A percentile compares a stretch with the other conserved stretches of the same genome.
Evolutionary conservation across 2,797 vertebrate species (phyloP).

Genomic region (Mastacembelus armatus): DNA sequence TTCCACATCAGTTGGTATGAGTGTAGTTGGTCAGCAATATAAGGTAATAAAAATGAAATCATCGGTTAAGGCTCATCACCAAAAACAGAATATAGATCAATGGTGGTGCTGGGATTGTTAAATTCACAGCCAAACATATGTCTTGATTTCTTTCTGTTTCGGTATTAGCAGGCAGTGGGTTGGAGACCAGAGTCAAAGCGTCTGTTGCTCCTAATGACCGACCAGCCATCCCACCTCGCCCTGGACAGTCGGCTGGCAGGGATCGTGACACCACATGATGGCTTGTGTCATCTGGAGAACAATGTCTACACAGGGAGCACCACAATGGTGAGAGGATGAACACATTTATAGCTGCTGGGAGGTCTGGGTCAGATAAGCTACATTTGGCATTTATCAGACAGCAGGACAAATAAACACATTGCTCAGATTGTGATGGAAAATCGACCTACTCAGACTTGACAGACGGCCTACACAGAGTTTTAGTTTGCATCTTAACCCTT

Average conservation of each 20-base stretch:
- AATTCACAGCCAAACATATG: neutral
- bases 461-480: too few relatives aligned
- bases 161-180: slow-evolving; percentile 88
- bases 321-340: slow-evolving; percentile 88
- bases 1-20: slow-evolving; percentile 38
- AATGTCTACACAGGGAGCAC: slow-evolving; percentile 91
- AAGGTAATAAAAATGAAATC: slow-evolving; percentile 15
- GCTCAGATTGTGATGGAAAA: neutral
- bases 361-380: neutral
- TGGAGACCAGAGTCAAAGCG: slow-evolving; percentile 95
- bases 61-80: slow-evolving; percentile 2
- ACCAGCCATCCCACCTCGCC: slow-evolving; percentile 97
- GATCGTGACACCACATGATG: slow-evolving; percentile 94
- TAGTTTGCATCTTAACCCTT: too few relatives aligned
- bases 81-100: slow-evolving; percentile 1
- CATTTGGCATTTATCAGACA: neutral
- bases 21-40: slow-evolving; percentile 36
- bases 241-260: slow-evolving; percentile 96
- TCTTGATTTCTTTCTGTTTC: neutral
- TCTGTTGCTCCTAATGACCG: slow-evolving; percentile 96
- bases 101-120: neutral
- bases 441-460: neutral
- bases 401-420: too few relatives aligned
- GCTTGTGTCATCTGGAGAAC: slow-evolving; percentile 93
- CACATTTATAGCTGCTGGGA: neutral